phyloP scores from a whole-genome alignment of 1,140 invertebrate genomes.

The Procambarus clarkii region DNA sequence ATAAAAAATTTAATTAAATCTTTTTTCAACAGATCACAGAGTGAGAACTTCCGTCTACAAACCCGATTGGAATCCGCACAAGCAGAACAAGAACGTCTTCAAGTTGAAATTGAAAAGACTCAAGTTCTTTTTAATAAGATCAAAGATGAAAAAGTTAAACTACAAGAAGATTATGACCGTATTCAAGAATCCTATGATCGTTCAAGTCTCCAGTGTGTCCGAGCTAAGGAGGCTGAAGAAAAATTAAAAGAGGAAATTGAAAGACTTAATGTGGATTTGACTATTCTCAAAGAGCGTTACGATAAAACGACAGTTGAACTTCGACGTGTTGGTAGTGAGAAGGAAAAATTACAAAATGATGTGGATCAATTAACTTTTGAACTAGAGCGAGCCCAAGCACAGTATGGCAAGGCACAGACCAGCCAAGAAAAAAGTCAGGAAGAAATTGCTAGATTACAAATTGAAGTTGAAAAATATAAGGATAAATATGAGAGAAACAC shows the following conservation, averaged over 20 bases:
- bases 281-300: slow-evolving; percentile 91
- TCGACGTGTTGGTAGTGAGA: slow-evolving; percentile 86
- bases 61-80: slow-evolving; percentile 90
- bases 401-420: slow-evolving; percentile 87
- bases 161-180: slow-evolving; percentile 88
- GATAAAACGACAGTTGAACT: slow-evolving; percentile 92
- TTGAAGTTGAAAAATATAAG: slow-evolving; percentile 92
- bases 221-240: slow-evolving; percentile 92
- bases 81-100: slow-evolving; percentile 89
- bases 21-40: slow-evolving; percentile 83
- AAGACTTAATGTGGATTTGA: slow-evolving; percentile 84
- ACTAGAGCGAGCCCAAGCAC: slow-evolving; percentile 87
- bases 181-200: slow-evolving; percentile 92
- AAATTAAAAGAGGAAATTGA: slow-evolving; percentile 93
- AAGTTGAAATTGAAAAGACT: slow-evolving; percentile 90
- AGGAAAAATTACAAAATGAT: slow-evolving; percentile 89
- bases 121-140: slow-evolving; percentile 86
- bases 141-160: slow-evolving; percentile 89
- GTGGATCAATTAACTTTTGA: slow-evolving; percentile 91
- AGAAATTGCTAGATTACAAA: slow-evolving; percentile 88
- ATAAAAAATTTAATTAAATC: not conserved
- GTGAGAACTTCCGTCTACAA: slow-evolving; percentile 90
- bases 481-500: slow-evolving; percentile 92
- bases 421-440: slow-evolving; percentile 92
- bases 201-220: slow-evolving; percentile 86